A percentile compares a stretch with the other conserved stretches of the same genome.
These are phyloP conservation scores for Alitta virens DNA, from an alignment of 2,888 invertebrate species.

Conservation along the genomic window DNA sequence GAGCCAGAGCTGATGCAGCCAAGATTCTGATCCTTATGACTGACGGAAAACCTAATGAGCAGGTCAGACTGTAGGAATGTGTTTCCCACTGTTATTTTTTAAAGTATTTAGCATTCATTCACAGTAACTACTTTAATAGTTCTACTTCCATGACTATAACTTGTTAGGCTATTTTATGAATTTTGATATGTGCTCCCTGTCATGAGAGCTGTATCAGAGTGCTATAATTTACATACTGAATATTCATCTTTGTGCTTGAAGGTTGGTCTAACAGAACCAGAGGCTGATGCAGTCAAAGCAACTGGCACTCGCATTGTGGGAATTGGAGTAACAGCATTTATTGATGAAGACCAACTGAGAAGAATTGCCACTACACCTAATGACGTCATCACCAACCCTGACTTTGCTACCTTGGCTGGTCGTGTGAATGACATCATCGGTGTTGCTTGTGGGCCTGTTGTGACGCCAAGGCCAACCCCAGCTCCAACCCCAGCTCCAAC, in stretches of 20 bases:
- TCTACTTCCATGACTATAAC: no score
- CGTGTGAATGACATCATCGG: not conserved
- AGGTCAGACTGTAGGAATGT: no score
- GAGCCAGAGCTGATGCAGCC: not conserved
- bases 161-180: no score
- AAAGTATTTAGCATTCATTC: no score
- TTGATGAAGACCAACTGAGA: not conserved
- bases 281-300: not conserved
- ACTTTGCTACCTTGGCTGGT: not conserved
- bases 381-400: not conserved
- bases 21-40: conserved; percentile 3
- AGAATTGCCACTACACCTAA: not conserved
- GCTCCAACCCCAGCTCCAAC: no score
- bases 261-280: not conserved
- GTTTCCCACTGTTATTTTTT: no score
- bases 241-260: no score
- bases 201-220: no score
- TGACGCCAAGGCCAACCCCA: not conserved
- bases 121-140: no score
- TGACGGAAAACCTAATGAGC: not conserved
- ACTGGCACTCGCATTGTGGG: not conserved
- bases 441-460: not conserved
- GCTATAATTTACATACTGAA: no score
- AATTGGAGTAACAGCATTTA: not conserved
- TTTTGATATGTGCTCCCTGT: no score